These are phyloP conservation scores for Glossophaga mutica DNA, from an alignment of 2,797 vertebrate genomes.

Conservation along the genomic window DNA sequence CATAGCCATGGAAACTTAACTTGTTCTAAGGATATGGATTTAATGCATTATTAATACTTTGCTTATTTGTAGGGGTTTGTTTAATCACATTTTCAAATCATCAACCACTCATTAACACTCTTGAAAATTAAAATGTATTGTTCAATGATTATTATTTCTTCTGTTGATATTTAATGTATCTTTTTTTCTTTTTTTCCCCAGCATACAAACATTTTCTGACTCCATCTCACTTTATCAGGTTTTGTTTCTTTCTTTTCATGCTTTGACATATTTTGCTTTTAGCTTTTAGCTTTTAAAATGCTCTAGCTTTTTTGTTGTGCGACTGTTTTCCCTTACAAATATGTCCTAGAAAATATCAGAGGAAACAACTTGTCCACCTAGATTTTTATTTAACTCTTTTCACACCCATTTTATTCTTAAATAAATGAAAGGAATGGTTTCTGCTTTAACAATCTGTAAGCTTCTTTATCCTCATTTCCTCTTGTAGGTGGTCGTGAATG, in stretches of 20 bases:
- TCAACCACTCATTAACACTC: conserved; percentile 29
- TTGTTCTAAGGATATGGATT: conserved; percentile 7
- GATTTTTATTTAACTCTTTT: conserved; percentile 75
- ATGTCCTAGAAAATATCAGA: conserved; percentile 42
- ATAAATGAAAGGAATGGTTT: not conserved
- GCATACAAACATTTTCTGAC: conserved; percentile 78
- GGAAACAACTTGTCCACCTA: conserved; percentile 52
- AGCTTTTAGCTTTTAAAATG: conserved; percentile 44
- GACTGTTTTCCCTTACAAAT: conserved; percentile 61
- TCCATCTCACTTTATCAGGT: conserved; percentile 90
- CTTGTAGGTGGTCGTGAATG: conserved; percentile 96
- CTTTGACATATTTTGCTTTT: conserved; percentile 72
- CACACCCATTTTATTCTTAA: conserved; percentile 3
- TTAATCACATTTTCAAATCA: conserved; percentile 58
- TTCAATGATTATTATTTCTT: conserved; percentile 66
- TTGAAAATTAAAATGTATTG: conserved; percentile 57
- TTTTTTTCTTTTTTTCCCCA: conserved; percentile 72
- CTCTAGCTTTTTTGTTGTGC: conserved; percentile 69
- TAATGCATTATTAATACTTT: conserved; percentile 24
- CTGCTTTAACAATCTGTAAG: not conserved
- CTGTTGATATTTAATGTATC: conserved; percentile 70
- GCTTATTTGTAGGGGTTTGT: conserved; percentile 39
- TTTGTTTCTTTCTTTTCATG: conserved; percentile 89
- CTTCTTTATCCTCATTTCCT: conserved; percentile 41
- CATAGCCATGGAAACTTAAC: not conserved